Base-by-base conservation (phyloP, 2,888 invertebrate genomes). In the Linyphia triangularis region DNA sequence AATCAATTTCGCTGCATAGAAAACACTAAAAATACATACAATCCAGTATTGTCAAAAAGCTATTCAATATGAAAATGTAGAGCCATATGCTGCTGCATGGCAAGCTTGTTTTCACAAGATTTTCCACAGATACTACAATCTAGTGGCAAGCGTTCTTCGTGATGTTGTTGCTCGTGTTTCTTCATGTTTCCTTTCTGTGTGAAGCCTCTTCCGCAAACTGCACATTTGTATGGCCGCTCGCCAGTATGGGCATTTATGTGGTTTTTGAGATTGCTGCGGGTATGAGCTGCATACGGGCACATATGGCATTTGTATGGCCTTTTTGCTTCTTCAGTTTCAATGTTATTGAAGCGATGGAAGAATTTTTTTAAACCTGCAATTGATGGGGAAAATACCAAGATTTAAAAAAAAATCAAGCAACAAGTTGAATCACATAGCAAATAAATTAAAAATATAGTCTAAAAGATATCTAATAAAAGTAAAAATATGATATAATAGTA, bases 231-330 rank as follows among this genome's bases (percentile, higher is more conserved):
- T 40, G 89, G 89, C 13, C 85, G 78, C 28, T 81, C 89, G 9
- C 89, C 89, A 24, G 89, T 89, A 37, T 89, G 89, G 16, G 89
- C 85, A 79, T 89, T 89, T 57, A 89, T 89, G 70, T 89, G 89
- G 33, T 89, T 84, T 24, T 85, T 84, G 2, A 89, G 69, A 57
- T 84, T 89, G 37, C 84, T 85, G 13, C 81, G 72, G 2, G 84
- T 84, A 28, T 84, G 84, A 59, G 89, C 89, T 63, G 84, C 84
- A 79, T 89, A 89, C 13, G 84, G 79, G 33, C 89, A 89, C 37
- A 85, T 24, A 22, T 84, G 89, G 73, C 89, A 89, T n/a, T 89
- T 89, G 24, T 85, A 89, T 24, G 89, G 89, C 33, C 89, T 28
- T 69, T 88, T 88, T 13, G 88, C 70, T 51, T 81, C 86, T 67